Conservation (phyloP, 2,888 invertebrate species). For the Eilema depressum region DNA sequence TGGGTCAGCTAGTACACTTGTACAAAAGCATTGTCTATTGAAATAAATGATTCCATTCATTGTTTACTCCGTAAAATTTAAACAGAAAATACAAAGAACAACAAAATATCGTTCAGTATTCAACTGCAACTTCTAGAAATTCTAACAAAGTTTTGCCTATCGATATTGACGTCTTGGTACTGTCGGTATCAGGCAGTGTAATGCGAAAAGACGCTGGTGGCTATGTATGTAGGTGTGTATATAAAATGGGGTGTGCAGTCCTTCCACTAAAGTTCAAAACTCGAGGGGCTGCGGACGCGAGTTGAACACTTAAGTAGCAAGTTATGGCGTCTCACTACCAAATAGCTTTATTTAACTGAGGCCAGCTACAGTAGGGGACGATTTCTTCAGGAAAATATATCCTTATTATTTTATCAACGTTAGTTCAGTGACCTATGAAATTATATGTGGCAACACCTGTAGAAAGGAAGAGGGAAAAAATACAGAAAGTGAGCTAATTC, state of each 20-base stretch:
- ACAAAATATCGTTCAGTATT: background rate
- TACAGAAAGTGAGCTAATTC: background rate
- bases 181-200: constrained; percentile 3
- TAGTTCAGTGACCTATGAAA: background rate
- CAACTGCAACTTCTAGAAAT: background rate
- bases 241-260: constrained; percentile 37
- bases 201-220: constrained; percentile 7
- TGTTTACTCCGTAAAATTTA: background rate
- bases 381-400: background rate
- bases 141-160: background rate
- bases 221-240: background rate
- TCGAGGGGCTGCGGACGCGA: constrained; percentile 45
- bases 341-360: constrained; percentile 46
- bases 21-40: no score
- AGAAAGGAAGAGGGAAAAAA: background rate
- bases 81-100: background rate
- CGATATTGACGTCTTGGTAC: background rate
- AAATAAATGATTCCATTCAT: no score
- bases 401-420: background rate
- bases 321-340: constrained; percentile 48
- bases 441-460: background rate
- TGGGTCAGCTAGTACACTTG: no score
- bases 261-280: constrained; percentile 50
- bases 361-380: constrained; percentile 18
- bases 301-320: constrained; percentile 49